Conservation (phyloP, 2,113 vertebrate genomes). For the Atlantisia rogersi region DNA sequence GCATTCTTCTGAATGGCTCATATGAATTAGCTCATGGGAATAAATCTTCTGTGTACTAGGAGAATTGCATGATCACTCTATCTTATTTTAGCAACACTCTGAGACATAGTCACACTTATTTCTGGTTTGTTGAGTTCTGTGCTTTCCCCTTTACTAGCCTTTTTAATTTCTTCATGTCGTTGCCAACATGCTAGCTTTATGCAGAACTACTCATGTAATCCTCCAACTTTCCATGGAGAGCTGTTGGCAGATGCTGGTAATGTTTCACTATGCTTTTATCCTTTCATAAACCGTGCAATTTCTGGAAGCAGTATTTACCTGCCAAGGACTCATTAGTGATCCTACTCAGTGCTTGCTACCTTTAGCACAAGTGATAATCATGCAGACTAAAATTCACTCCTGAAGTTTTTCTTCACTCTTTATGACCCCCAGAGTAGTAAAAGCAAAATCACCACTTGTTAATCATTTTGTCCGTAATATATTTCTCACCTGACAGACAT, state of each 20-base stretch:
- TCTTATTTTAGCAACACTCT: background rate
- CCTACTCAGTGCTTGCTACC: background rate
- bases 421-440: background rate
- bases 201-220: background rate
- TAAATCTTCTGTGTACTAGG: background rate
- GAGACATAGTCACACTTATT: background rate
- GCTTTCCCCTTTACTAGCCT: background rate
- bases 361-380: background rate
- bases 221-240: background rate
- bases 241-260: background rate
- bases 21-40: background rate
- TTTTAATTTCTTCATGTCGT: background rate
- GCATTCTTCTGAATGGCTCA: background rate
- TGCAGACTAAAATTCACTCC: background rate
- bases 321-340: background rate
- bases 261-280: background rate
- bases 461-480: background rate
- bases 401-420: background rate
- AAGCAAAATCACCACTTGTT: background rate
- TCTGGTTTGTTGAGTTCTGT: background rate
- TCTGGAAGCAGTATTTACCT: slow-evolving; percentile 1
- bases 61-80: background rate
- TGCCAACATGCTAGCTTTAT: background rate
- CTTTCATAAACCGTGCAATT: background rate
- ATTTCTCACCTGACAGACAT: background rate